Conservation (phyloP, 1,140 invertebrate species). For the Thaumetopoea pityocampa region DNA sequence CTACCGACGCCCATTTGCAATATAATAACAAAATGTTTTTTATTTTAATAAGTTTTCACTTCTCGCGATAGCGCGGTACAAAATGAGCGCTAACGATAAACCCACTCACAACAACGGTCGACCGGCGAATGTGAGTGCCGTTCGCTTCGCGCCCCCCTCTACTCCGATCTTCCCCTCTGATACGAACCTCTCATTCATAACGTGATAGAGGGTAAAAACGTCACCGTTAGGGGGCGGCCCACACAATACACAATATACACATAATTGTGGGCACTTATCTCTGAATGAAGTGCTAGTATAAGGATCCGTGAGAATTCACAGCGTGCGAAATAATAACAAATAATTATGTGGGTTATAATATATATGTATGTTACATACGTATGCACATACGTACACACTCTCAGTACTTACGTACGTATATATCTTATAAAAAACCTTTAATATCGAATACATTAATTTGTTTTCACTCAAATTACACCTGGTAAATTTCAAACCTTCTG, state of each 20-base stretch:
- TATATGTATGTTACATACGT: no score
- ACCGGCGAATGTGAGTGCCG: conserved; percentile 51
- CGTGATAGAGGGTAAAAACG: conserved; percentile 53
- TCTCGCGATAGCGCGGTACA: conserved; percentile 57
- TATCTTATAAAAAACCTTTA: no score
- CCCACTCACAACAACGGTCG: conserved; percentile 36
- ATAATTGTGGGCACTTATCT: conserved; percentile 33
- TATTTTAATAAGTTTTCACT: conserved; percentile 63
- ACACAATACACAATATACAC: conserved; percentile 29
- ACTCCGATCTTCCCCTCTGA: conserved; percentile 20
- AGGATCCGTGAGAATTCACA: conserved; percentile 26
- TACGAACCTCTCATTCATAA: conserved; percentile 58
- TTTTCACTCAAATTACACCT: no score
- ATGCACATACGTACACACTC: no score
- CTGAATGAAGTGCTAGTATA: conserved; percentile 21
- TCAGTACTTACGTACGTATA: no score
- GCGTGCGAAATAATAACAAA: conserved; percentile 16
- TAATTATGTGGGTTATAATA: no score
- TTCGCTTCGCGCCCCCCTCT: conserved; percentile 22
- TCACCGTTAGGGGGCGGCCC: conserved; percentile 36
- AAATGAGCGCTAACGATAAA: conserved; percentile 21
- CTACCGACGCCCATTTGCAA: conserved; percentile 62
- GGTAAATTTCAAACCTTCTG: no score
- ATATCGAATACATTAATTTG: no score
- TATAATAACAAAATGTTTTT: conserved; percentile 43